Evolutionary conservation across 2,888 invertebrate species (phyloP), one percentile per base, ranked within the genome.

Genomic region (Drosophila yooni): DNA sequence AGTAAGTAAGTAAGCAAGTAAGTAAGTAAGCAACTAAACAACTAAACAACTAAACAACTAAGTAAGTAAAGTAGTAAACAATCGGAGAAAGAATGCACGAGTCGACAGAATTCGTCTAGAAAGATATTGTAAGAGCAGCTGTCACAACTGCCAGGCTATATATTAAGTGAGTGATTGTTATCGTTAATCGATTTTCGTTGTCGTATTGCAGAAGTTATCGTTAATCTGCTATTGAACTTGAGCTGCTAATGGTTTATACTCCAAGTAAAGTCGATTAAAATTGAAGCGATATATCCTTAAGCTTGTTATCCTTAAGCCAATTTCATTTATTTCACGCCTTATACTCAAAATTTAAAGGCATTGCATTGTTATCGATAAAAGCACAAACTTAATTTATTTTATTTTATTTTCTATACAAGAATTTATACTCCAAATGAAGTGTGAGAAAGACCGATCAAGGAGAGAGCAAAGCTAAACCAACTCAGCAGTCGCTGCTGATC

Each of bases 21-120:
- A 8, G 31, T 31, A 31, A 31, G 31, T 31, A 31, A 31, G 31
- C 11, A 11, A 33, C 10, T 31, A 31, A 31, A 2, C 0, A 8
- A 8, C 15, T 15, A 63, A 56, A 34, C n/a, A 43, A 31, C 31
- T 25, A n/a, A 51, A 65, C 34, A 64, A 6, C 0, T 8, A 31
- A 31, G 31, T 11, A 10, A 33, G 33, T 70, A 46, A 34, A 57
- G 52, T 38, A 54, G 64, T 61, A 61, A 59, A 48, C 51, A 54
- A 13, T 56, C 25, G 15, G 21, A 25, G 46, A 0, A 21, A 13
- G 13, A 21, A 40, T 4, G 40, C n/a, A n/a, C 40, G 40, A n/a
- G 40, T 40, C 40, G n/a, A n/a, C n/a, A n/a, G 10, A 43, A 5
- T 2, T 43, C 11, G 43, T 1, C 43, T 43, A 21, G 43, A 21